Conservation (phyloP, 2,797 vertebrate genomes). For the Gallinago stenura region DNA sequence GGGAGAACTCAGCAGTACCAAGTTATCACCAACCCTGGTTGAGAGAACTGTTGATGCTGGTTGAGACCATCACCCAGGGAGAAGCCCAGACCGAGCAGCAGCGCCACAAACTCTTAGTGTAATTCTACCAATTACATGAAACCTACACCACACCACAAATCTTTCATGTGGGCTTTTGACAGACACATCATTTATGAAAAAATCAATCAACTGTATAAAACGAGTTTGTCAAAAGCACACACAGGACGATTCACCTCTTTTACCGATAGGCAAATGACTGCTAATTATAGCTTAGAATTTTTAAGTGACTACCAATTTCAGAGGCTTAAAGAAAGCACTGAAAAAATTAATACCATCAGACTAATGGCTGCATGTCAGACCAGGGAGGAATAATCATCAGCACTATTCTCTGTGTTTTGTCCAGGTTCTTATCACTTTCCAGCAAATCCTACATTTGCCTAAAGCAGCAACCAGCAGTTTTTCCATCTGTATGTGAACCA, state of each 20-base stretch:
- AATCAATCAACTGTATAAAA: background rate
- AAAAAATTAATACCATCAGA: background rate
- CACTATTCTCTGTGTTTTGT: background rate
- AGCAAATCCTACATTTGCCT: background rate
- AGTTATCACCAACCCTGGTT: background rate
- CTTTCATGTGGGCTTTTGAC: background rate
- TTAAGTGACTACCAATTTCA: background rate
- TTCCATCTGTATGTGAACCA: background rate
- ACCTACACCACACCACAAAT: rapidly evolving
- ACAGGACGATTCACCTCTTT: background rate
- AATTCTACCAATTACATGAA: background rate
- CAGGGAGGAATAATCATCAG: background rate
- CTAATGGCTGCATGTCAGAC: background rate
- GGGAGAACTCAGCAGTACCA: background rate
- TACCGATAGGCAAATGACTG: background rate
- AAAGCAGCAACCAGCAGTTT: background rate
- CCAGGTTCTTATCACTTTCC: background rate
- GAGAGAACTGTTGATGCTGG: background rate
- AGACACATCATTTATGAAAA: background rate
- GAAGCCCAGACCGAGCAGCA: background rate
- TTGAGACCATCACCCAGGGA: background rate
- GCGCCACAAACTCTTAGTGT: background rate
- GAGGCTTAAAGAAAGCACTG: background rate
- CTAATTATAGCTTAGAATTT: background rate
- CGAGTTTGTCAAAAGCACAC: background rate